Evolutionary conservation across 2,113 vertebrate genomes (phyloP), one percentile per base, ranked within the genome.

Genomic region (Falcunculus frontatus): DNA sequence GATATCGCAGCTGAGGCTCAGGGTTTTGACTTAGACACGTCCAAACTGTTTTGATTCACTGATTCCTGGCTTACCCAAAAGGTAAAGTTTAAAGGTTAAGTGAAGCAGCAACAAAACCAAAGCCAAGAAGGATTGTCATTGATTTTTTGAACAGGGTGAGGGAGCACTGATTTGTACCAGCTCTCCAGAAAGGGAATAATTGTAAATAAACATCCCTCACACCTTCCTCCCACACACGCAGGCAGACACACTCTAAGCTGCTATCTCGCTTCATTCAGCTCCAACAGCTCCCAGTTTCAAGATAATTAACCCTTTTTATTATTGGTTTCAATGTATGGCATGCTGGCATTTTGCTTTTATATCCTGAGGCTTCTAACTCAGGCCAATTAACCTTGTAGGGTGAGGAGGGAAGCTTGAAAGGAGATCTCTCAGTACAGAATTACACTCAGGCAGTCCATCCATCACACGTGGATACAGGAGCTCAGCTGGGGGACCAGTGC

Each of bases 151-250:
- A 16, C 29, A 60, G 69, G 65, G 30, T 74, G 72, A 87, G 73
- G 49, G 92, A 89, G 39, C 30, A 35, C 9, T 52, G 41, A 52
- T 72, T 89, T 87, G 30, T 55, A 93, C 55, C 49, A 84, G 52
- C 73, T 92, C 70, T 93, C 64, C 5, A 4, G 75, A 93, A 96
- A 65, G 60, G 63, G 49, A 95, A 70, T 81, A 81, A 76, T 84
- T 73, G 90, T 95, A 97, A 96, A 96, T 76, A 96, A 94, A 95
- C 76, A 89, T 69, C 72, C 63, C 86, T 75, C 94, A 76, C 82
- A 86, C 63, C 86, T 92, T 93, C 86, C 69, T 93, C 93, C 86
- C 69, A 89, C 92, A 52, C 9, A 7, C 0, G 0, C 59, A 85
- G 67, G 39, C 67, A 80, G 80, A 79, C 13, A 22, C 30, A 39